These are phyloP conservation scores for Agrotis puta DNA, from an alignment of 2,888 invertebrate species.

Conservation along the genomic window DNA sequence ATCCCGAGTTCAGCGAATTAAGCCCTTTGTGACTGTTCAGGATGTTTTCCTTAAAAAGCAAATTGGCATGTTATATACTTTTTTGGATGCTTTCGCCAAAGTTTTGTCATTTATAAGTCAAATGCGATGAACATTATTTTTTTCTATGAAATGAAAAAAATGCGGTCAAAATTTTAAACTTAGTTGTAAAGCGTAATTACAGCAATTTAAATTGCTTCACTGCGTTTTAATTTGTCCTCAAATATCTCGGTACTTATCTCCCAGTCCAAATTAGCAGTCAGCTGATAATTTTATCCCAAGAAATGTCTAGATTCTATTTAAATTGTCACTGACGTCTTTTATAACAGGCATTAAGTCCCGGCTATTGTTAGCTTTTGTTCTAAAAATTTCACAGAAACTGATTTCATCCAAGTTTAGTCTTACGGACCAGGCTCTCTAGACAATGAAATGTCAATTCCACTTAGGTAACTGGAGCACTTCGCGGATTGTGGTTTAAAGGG, in stretches of 20 bases:
- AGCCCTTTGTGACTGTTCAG: conserved; percentile 31
- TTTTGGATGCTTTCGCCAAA: conserved; percentile 29
- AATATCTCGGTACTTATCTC: conserved; percentile 9
- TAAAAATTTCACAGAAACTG: conserved; percentile 43
- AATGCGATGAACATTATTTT: conserved; percentile 10
- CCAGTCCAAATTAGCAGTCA: conserved; percentile 22
- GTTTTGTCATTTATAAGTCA: conserved; percentile 43
- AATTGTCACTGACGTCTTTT: conserved; percentile 37
- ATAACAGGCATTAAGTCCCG: conserved; percentile 25
- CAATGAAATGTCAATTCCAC: conserved; percentile 51
- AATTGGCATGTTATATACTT: conserved; percentile 39
- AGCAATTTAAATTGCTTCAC: conserved; percentile 5
- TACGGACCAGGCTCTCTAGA: conserved; percentile 34
- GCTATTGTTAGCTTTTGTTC: conserved; percentile 56
- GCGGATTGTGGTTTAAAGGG: conserved; percentile 31
- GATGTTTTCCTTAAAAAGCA: conserved; percentile 43
- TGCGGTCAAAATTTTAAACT: background rate
- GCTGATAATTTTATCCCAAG: conserved; percentile 35
- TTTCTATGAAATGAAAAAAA: background rate
- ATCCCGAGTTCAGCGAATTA: conserved; percentile 18
- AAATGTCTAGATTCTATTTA: conserved; percentile 49
- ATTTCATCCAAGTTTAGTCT: conserved; percentile 46
- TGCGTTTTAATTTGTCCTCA: conserved; percentile 1
- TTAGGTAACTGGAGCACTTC: conserved; percentile 36
- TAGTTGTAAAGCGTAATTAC: background rate